Evolutionary conservation across 2,113 vertebrate species (phyloP).

Genomic region (Cryptotis parvus): DNA sequence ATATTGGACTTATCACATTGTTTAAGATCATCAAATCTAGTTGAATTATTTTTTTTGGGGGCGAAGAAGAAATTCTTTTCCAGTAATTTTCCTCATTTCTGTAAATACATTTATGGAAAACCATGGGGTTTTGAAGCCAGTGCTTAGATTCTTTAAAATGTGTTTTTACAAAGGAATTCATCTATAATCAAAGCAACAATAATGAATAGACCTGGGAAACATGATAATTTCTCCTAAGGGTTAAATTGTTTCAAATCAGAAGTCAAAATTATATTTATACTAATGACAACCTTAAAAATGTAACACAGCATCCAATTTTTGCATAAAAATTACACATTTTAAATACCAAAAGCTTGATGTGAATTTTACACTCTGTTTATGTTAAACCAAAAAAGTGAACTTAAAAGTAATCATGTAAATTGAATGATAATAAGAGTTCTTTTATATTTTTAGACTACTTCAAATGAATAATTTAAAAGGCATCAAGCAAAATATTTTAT

Average conservation of each 20-base stretch:
- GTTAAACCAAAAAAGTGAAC: constrained; percentile 90
- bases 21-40: background rate
- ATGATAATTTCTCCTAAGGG: constrained; percentile 88
- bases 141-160: constrained; percentile 73
- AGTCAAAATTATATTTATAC: constrained; percentile 89
- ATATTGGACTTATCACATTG: background rate
- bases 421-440: constrained; percentile 92
- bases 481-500: constrained; percentile 92
- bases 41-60: no score
- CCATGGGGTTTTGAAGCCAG: constrained; percentile 36
- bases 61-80: background rate
- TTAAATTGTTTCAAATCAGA: constrained; percentile 89
- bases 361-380: constrained; percentile 90
- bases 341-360: constrained; percentile 88
- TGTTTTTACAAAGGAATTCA: constrained; percentile 82
- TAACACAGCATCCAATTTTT: constrained; percentile 89
- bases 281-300: constrained; percentile 89
- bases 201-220: constrained; percentile 87
- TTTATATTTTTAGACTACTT: constrained; percentile 92
- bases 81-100: constrained; percentile 54
- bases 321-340: constrained; percentile 90
- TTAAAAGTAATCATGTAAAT: constrained; percentile 93
- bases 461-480: constrained; percentile 92
- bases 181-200: constrained; percentile 88
- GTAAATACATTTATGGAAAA: constrained; percentile 57